Base-by-base conservation (phyloP, 1,140 invertebrate species). In the Cyclina sinensis region DNA sequence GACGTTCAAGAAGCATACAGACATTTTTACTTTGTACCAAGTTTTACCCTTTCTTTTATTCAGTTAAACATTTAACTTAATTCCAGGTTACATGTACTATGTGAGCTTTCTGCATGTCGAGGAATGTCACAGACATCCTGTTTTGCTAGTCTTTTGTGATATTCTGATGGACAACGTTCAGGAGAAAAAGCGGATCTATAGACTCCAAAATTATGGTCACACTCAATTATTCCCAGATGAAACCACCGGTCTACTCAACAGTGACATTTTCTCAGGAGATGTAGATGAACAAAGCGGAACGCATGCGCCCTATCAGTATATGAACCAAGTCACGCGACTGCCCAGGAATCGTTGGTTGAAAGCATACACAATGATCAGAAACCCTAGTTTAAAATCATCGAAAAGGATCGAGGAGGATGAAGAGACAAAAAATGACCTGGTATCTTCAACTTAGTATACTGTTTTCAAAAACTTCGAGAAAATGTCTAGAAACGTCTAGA, bases 41-140 rank as follows among this genome's bases (percentile, higher is more conserved):
- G n/a, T n/a, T n/a, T n/a, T n/a, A n/a, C n/a, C n/a, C n/a, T n/a
- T n/a, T n/a, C n/a, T n/a, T n/a, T n/a, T n/a, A n/a, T n/a, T n/a
- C n/a, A n/a, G n/a, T n/a, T n/a, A n/a, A n/a, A n/a, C n/a, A n/a
- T n/a, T 43, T 7, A 43, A 43, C 43, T 43, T 43, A 43, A 43
- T 84, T 51, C 27, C 32, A 86, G 84, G 84, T 37, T 86, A 76
- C 54, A 78, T 65, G 70, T 43, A 78, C n/a, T 86, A 86, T 32
- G 73, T 86, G 11, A 78, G 70, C 59, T 86, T 86, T 57, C 73
- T 86, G 0, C 27, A 78, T n/a, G 27, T 86, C 9, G 84, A 86
- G 30, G 84, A 86, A 27, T 62, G 48, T 18, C 84, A 86, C 27
- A 70, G 73, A 12, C 84, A 78, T 62, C 84, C 84, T 16, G 84